Evolutionary conservation across 1,140 invertebrate genomes (phyloP).

Genomic region (Chironomus tepperi): DNA sequence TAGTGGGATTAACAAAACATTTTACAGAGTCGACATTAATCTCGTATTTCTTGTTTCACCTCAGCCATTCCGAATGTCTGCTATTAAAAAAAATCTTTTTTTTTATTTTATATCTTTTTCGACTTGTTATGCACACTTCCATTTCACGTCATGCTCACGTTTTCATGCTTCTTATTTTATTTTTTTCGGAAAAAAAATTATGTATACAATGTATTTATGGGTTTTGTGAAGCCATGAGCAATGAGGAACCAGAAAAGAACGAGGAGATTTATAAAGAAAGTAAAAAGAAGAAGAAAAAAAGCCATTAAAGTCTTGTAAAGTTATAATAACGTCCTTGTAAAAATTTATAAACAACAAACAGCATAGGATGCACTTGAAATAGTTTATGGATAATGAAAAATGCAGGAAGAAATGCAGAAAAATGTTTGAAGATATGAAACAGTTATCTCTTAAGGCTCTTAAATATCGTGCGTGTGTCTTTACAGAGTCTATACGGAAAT

Average conservation of each 20-base stretch:
- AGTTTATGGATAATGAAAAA: background rate
- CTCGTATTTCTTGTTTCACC: too few species aligned
- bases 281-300: background rate
- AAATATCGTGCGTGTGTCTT: background rate
- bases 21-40: too few species aligned
- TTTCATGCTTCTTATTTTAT: too few species aligned
- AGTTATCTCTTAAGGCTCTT: background rate
- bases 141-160: too few species aligned
- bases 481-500: background rate
- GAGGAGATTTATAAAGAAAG: background rate
- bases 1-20: too few species aligned
- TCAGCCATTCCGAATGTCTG: too few species aligned
- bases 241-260: background rate
- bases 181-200: too few species aligned
- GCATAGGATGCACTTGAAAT: background rate
- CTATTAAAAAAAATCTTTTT: too few species aligned
- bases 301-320: conserved; percentile 5
- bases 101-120: too few species aligned
- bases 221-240: too few species aligned
- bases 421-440: background rate
- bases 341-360: background rate
- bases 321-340: conserved; percentile 13
- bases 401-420: background rate
- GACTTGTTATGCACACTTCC: too few species aligned
- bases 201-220: too few species aligned